Percentiles rank a stretch among this genome's conserved stretches.
phyloP scores from a whole-genome alignment of 2,888 invertebrate genomes.

The Hirtodrosophila trivittata region DNA sequence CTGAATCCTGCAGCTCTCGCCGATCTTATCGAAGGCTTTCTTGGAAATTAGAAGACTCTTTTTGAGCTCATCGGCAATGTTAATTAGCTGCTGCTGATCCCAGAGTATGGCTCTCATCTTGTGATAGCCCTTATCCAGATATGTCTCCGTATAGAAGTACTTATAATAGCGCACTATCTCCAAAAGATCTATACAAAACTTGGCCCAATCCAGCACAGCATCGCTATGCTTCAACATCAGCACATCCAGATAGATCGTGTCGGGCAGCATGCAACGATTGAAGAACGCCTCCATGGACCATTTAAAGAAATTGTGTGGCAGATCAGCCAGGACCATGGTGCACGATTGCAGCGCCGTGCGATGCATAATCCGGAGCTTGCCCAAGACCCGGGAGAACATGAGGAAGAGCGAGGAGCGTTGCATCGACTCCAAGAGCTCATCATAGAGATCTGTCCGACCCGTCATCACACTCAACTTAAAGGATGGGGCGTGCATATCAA shows the following conservation, averaged over 20 bases:
- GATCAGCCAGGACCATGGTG: neutral
- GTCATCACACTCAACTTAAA: too few relatives aligned
- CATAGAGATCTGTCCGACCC: slow-evolving; percentile 5
- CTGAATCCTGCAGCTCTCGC: too few relatives aligned
- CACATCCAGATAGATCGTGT: slow-evolving; percentile 37
- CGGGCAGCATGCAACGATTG: slow-evolving; percentile 26
- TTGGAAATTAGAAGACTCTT: neutral
- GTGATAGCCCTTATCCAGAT: neutral
- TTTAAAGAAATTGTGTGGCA: slow-evolving; percentile 39
- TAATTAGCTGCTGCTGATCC: slow-evolving; percentile 31
- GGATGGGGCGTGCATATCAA: too few relatives aligned
- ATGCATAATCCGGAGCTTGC: slow-evolving; percentile 17
- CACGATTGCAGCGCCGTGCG: neutral
- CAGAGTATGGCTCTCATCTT: slow-evolving; percentile 14
- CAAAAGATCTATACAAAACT: slow-evolving; percentile 36
- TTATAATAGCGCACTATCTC: slow-evolving; percentile 31
- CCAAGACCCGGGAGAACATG: slow-evolving; percentile 19
- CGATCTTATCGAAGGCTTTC: neutral
- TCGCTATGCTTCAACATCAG: slow-evolving; percentile 1
- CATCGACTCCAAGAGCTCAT: slow-evolving; percentile 27
- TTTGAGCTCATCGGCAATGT: slow-evolving; percentile 25
- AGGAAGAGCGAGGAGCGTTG: slow-evolving; percentile 33
- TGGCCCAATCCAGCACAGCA: slow-evolving; percentile 25
- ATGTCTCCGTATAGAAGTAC: slow-evolving; percentile 25
- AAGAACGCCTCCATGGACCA: slow-evolving; percentile 41